Evolutionary conservation across 2,113 vertebrate genomes (phyloP).

Genomic region (Rallus limicola): DNA sequence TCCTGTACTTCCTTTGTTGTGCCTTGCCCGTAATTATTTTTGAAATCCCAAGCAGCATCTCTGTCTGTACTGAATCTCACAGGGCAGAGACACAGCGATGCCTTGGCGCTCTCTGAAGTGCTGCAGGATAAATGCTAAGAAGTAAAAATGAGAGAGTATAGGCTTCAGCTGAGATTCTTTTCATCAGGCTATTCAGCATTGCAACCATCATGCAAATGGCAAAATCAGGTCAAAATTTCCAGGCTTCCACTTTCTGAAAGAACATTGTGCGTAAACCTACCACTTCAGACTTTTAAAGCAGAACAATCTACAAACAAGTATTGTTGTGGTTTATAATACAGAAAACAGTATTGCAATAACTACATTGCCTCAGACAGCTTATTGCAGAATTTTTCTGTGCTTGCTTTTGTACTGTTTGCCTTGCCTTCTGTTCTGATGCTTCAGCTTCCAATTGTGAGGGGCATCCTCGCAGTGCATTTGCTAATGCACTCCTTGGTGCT

Average conservation of each 20-base stretch:
- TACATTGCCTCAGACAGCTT: background rate
- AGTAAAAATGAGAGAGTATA: constrained; percentile 12
- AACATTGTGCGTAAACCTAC: background rate
- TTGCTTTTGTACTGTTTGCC: background rate
- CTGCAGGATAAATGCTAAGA: constrained; percentile 3
- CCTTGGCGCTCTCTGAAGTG: constrained; percentile 40
- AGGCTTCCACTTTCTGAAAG: background rate
- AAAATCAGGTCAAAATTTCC: constrained; percentile 54
- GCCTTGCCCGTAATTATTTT: constrained; percentile 31
- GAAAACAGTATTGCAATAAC: background rate
- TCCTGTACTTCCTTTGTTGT: constrained; percentile 5
- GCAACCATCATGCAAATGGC: background rate
- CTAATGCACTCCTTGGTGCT: background rate
- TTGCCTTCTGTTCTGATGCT: background rate
- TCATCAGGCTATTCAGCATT: constrained; percentile 9
- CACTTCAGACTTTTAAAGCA: background rate
- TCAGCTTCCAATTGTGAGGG: background rate
- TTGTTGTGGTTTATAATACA: background rate
- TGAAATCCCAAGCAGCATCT: constrained; percentile 20
- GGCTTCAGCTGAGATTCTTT: constrained; percentile 5
- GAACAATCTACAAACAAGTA: background rate
- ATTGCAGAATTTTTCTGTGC: background rate
- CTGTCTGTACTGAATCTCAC: background rate
- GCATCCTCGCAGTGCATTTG: background rate
- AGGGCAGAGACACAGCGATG: background rate